A percentile compares a stretch with the other conserved stretches of the same genome.
Evolutionary conservation across 2,888 invertebrate species (phyloP).

Genomic region (Melanostoma mellinum): DNA sequence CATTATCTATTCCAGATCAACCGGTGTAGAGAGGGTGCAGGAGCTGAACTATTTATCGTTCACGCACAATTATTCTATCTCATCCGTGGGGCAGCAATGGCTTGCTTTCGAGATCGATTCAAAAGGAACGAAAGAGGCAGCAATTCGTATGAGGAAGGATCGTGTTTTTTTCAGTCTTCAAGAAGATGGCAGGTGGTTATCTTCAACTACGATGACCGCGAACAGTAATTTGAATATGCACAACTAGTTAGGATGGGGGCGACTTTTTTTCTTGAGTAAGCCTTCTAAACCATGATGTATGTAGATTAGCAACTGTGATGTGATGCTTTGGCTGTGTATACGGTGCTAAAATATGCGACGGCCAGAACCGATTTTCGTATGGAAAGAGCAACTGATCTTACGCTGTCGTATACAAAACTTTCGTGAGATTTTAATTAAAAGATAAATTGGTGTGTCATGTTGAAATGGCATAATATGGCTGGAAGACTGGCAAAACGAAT

Average conservation of each 20-base stretch:
- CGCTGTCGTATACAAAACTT: constrained; percentile 24
- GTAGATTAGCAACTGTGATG: constrained; percentile 22
- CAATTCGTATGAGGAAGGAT: constrained; percentile 57
- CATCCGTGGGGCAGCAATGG: constrained; percentile 33
- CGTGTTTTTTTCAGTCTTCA: background rate
- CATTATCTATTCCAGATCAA: constrained; percentile 25
- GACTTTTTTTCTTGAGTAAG: constrained; percentile 13
- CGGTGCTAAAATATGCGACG: constrained; percentile 30
- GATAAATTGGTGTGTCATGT: constrained; percentile 65
- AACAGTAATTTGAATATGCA: constrained; percentile 61
- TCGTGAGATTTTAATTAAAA: constrained; percentile 71
- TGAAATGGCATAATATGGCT: constrained; percentile 52
- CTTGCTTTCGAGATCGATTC: constrained; percentile 6
- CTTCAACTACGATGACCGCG: constrained; percentile 35
- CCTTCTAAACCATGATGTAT: constrained; percentile 20
- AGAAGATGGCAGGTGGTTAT: constrained; percentile 53
- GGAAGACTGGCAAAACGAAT: constrained; percentile 13
- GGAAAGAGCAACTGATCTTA: constrained; percentile 40
- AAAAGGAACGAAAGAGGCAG: constrained; percentile 2
- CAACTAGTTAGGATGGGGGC: background rate
- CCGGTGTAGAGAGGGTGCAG: background rate
- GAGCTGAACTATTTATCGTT: constrained; percentile 51
- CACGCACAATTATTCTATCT: constrained; percentile 61
- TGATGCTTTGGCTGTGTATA: background rate
- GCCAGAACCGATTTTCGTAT: background rate